Conservation (phyloP, 2,888 invertebrate genomes). For the Tipula helvola region DNA sequence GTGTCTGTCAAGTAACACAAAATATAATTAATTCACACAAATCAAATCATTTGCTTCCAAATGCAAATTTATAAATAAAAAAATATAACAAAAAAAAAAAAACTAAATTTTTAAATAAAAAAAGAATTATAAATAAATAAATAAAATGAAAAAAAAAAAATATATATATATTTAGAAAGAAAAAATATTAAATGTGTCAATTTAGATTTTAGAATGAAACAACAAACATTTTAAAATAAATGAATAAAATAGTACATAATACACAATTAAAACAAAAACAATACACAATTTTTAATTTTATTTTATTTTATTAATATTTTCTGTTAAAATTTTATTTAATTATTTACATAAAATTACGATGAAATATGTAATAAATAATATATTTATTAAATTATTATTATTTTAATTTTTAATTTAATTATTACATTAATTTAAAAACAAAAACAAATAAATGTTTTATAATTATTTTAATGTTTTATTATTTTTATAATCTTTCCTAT, state of each 20-base stretch:
- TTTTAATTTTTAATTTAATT: not conserved
- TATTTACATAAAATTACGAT: not conserved
- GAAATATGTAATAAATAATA: not conserved
- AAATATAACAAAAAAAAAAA: not conserved
- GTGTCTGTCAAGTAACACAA: not conserved
- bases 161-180: not conserved
- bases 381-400: not conserved
- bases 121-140: not conserved
- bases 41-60: not conserved
- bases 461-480: not conserved
- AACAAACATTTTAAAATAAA: not conserved
- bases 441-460: not conserved
- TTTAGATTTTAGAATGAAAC: slow-evolving; percentile 14
- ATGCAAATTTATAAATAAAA: not conserved
- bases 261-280: not conserved
- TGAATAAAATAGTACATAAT: not conserved
- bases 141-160: not conserved
- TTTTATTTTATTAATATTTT: not conserved
- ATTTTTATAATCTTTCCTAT: not conserved
- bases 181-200: slow-evolving; percentile 14
- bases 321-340: not conserved
- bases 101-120: not conserved
- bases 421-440: not conserved
- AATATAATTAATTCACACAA: not conserved
- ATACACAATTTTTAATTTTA: not conserved